Evolutionary conservation across 2,797 vertebrate genomes (phyloP), one percentile per base, ranked within the genome.

Genomic region (Acrossocheilus fasciatus): DNA sequence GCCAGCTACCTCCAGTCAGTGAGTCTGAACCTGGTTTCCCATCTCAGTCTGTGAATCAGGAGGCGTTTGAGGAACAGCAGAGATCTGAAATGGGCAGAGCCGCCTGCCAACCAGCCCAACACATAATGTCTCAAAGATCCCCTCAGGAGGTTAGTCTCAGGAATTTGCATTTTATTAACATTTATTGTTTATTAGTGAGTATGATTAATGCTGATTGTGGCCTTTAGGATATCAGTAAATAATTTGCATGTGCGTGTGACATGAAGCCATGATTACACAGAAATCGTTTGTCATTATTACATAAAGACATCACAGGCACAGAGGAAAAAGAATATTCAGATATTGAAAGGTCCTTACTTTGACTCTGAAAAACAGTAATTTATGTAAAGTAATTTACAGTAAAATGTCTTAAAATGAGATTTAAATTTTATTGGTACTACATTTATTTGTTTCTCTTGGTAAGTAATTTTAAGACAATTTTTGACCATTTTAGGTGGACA

Each of bases 81-180:
- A 18, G 26, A 4, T 52, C 86, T 73, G 50, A 83, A 26, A 26
- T 59, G 8, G 11, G 52, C 78, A 81, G 45, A 64, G n/a, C 43
- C 2, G 3, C n/a, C 30, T 78, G 64, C 15, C 81, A 50, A 39
- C 41, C 30, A 30, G 73, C 18, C 6, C 54, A 74, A 52, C 17
- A 43, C 18, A 50, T 45, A 14, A 64, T 41, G 11, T 41, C 68
- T 79, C 57, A 74, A 41, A 87, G 41, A 47, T 62, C 36, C n/a
- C 68, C 36, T 50, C 54, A 36, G 8, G 50, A 84, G 77, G 82
- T 87, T 43, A 84, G 86, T 69, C 52, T 47, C 5, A 43, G 17
- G 1, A 17, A 9, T 50, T 86, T 81, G 18, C 34, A 14, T 15
- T 30, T 45, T 45, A 64, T 23, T 39, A 4, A 15, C 20, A 10